Conservation (phyloP, 2,113 vertebrate species). For the Thunnus maccoyii region DNA sequence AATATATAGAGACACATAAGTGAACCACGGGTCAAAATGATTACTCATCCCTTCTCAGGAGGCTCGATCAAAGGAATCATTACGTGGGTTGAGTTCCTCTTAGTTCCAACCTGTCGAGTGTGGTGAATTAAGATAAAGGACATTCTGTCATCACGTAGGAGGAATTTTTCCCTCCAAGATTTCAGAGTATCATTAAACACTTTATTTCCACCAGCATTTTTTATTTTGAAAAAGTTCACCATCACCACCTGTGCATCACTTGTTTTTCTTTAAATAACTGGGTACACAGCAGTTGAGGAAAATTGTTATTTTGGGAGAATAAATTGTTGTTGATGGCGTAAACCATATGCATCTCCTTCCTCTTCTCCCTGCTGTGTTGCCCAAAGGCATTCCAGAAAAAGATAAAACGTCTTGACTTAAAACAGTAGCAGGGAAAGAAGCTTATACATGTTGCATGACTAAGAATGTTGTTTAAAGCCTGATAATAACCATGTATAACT, state of each 20-base stretch:
- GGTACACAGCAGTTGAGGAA: neutral
- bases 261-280: conserved; percentile 21
- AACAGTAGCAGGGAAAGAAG: conserved; percentile 47
- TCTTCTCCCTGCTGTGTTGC: conserved; percentile 56
- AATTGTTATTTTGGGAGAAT: conserved; percentile 46
- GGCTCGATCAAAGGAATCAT: conserved; percentile 39
- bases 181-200: conserved; percentile 5
- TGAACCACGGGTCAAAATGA: conserved; percentile 29
- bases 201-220: neutral
- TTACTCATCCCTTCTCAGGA: conserved; percentile 26
- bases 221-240: neutral
- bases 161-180: conserved; percentile 14
- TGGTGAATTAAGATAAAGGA: conserved; percentile 28
- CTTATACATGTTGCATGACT: conserved; percentile 44
- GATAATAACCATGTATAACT: conserved; percentile 24
- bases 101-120: conserved; percentile 1
- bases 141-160: conserved; percentile 28
- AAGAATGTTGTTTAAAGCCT: conserved; percentile 49
- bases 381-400: conserved; percentile 62
- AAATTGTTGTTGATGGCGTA: conserved; percentile 34
- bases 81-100: conserved; percentile 23
- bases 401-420: conserved; percentile 59
- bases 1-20: conserved; percentile 17
- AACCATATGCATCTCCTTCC: conserved; percentile 37
- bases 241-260: neutral